Percentiles rank a stretch among this genome's conserved stretches.
phyloP scores from a whole-genome alignment of 2,888 invertebrate genomes.

The Diplolepis rosae region DNA sequence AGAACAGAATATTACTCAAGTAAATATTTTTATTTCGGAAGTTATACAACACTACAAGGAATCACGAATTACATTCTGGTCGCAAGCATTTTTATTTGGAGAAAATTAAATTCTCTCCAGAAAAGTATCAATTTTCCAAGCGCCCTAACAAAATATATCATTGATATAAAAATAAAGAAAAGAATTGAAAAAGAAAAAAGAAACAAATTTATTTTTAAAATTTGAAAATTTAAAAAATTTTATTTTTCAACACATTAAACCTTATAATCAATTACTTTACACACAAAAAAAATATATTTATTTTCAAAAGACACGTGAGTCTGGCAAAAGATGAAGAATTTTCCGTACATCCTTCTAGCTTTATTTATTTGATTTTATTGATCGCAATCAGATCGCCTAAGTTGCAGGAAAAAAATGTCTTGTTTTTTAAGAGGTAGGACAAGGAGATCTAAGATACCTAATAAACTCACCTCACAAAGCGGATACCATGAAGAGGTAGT shows the following conservation, averaged over 20 bases:
- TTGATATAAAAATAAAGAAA: background rate
- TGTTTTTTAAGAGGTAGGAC: background rate
- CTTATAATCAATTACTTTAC: background rate
- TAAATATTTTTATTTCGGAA: background rate
- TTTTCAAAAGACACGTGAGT: background rate
- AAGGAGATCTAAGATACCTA: conserved; percentile 11
- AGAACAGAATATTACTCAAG: background rate
- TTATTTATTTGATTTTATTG: background rate
- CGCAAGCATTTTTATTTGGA: background rate
- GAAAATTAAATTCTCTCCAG: background rate
- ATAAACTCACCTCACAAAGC: conserved; percentile 5
- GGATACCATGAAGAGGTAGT: conserved; percentile 1
- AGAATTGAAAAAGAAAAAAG: background rate
- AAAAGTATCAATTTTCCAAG: background rate
- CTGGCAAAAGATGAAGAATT: background rate
- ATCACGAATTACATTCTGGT: background rate
- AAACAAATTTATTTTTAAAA: no score
- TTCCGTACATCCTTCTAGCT: background rate
- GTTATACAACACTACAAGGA: background rate
- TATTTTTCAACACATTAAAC: background rate
- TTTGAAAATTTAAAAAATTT: no score
- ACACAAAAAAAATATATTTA: background rate
- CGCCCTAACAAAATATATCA: background rate
- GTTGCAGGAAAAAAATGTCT: conserved; percentile 1
- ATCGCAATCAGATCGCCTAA: background rate